Conservation (phyloP, 2,888 invertebrate genomes). For the Troilus luridus region DNA sequence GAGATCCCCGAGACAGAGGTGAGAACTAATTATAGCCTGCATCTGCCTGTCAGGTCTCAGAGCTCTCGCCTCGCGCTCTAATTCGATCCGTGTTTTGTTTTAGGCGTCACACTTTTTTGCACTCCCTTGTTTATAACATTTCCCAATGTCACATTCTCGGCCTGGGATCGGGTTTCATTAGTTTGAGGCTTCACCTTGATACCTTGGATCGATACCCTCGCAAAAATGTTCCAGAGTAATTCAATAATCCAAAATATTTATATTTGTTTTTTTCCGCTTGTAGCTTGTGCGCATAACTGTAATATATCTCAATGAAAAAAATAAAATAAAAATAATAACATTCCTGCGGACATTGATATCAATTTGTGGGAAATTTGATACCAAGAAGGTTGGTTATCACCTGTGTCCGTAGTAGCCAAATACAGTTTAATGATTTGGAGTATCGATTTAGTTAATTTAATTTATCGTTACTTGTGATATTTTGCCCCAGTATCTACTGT, state of each 20-base stretch:
- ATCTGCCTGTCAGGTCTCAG: background rate
- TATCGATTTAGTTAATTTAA: no score
- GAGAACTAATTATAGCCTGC: slow-evolving; percentile 12
- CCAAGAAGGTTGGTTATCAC: no score
- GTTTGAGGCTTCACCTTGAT: slow-evolving; percentile 12
- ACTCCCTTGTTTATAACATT: background rate
- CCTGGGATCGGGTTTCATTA: background rate
- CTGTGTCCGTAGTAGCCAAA: no score
- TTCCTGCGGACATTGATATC: no score
- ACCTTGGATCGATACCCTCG: background rate
- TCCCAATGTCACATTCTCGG: slow-evolving; percentile 5
- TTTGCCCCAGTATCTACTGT: no score
- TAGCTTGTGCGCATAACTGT: no score
- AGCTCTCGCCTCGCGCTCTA: background rate
- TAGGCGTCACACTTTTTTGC: background rate
- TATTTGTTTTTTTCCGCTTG: background rate
- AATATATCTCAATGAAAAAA: no score
- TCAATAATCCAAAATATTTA: background rate
- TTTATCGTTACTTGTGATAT: no score
- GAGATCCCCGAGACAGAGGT: background rate
- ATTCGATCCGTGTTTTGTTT: background rate
- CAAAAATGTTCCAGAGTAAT: background rate
- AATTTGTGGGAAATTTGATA: no score
- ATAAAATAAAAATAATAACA: no score
- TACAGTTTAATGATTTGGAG: no score